These are phyloP conservation scores for Taphrorychus bicolor DNA, from an alignment of 2,888 invertebrate species.

Conservation along the genomic window DNA sequence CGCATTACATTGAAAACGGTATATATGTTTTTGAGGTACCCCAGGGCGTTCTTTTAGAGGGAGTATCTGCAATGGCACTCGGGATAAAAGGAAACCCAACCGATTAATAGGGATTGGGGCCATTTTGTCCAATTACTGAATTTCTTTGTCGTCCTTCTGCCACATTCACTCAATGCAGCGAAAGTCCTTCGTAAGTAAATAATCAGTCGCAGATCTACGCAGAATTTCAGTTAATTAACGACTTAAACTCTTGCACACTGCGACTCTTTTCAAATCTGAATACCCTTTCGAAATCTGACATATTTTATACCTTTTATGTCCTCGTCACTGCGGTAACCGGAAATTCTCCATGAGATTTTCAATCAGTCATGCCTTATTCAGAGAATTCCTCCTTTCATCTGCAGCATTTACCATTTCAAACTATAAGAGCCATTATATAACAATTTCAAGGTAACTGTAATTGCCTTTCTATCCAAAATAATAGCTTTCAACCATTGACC, in stretches of 20 bases:
- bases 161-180: no score
- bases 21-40: neutral
- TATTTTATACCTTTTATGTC: neutral
- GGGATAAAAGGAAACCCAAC: constrained; percentile 20
- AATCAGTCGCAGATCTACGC: neutral
- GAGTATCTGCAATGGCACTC: constrained; percentile 3
- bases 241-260: neutral
- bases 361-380: constrained; percentile 1
- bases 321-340: neutral
- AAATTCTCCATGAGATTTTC: neutral
- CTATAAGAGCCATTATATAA: neutral
- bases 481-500: neutral
- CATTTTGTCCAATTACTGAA: constrained; percentile 23
- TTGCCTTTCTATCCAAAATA: neutral
- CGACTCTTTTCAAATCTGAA: neutral
- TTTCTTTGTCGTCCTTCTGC: neutral
- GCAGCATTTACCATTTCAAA: neutral
- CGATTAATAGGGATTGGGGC: constrained; percentile 24
- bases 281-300: neutral
- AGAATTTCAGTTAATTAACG: neutral
- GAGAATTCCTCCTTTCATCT: neutral
- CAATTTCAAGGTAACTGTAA: neutral
- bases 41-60: constrained; percentile 1
- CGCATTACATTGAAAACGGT: neutral
- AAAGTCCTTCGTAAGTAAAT: no score